Conservation (phyloP, 2,113 vertebrate species). For the Anas platyrhynchos region DNA sequence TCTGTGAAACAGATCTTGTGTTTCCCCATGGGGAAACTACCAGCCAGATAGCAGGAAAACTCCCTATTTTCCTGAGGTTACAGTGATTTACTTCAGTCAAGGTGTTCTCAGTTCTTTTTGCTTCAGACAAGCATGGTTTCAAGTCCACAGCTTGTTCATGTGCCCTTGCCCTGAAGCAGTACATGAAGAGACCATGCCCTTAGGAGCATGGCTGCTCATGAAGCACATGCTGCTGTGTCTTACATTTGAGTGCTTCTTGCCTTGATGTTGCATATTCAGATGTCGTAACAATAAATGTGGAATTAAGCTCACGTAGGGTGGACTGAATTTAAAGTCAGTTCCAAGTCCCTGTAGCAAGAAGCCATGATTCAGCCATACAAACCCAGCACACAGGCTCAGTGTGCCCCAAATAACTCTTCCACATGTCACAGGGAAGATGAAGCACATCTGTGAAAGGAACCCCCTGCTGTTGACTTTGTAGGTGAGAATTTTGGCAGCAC, state of each 20-base stretch:
- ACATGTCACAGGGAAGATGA: background rate
- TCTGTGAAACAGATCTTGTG: background rate
- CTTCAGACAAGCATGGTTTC: background rate
- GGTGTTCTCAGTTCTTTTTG: background rate
- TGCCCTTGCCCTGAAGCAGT: background rate
- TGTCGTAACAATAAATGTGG: background rate
- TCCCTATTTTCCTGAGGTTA: background rate
- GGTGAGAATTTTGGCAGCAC: rapidly evolving
- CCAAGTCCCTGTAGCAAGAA: background rate
- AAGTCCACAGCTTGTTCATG: background rate
- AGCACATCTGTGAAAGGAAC: background rate
- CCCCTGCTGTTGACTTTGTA: background rate
- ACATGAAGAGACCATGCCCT: background rate
- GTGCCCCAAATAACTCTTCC: background rate
- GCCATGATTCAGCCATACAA: background rate
- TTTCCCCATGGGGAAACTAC: background rate
- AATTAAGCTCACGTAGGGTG: background rate
- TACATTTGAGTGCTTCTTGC: background rate
- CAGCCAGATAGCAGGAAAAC: background rate
- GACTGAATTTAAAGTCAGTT: background rate
- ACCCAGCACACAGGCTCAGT: background rate
- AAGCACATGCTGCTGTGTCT: background rate
- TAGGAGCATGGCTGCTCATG: background rate
- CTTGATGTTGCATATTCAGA: background rate
- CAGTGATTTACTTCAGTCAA: background rate